A percentile compares a stretch with the other conserved stretches of the same genome.
These are phyloP conservation scores for Darevskia mixta DNA, from an alignment of 2,797 vertebrate genomes.

Conservation along the genomic window DNA sequence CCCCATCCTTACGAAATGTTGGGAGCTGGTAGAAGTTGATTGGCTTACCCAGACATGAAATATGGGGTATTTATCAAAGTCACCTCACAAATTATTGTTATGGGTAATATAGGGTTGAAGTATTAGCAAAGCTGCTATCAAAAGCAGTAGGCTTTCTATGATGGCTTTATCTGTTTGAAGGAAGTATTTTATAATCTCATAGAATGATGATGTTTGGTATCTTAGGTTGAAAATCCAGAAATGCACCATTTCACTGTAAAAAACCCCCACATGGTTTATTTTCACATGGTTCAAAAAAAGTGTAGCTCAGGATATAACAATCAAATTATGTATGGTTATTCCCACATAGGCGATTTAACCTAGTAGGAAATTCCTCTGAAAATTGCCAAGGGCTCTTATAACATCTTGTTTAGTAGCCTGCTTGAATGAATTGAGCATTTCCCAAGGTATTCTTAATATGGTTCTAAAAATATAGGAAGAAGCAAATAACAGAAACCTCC, in stretches of 20 bases:
- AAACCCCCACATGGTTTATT: not conserved
- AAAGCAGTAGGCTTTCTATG: not conserved
- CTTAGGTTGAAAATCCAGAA: not conserved
- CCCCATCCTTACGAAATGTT: not conserved
- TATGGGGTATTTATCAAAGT: not conserved
- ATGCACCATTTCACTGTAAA: not conserved
- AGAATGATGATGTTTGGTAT: not conserved
- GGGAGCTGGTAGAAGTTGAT: not conserved
- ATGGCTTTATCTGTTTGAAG: not conserved
- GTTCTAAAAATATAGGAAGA: not conserved
- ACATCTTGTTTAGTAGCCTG: not conserved
- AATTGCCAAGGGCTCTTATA: not conserved
- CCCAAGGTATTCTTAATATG: not conserved
- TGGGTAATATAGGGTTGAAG: not conserved
- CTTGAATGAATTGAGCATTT: not conserved
- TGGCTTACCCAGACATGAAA: not conserved
- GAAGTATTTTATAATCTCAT: not conserved
- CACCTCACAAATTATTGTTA: not conserved
- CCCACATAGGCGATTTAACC: not conserved
- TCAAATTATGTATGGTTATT: not conserved
- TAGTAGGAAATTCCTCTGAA: not conserved
- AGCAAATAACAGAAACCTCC: not conserved
- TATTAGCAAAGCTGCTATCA: not conserved
- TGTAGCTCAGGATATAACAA: not conserved
- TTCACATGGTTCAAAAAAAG: not conserved